Base-by-base conservation (phyloP, 2,888 invertebrate species). In the Thysanoteuthis rhombus region DNA sequence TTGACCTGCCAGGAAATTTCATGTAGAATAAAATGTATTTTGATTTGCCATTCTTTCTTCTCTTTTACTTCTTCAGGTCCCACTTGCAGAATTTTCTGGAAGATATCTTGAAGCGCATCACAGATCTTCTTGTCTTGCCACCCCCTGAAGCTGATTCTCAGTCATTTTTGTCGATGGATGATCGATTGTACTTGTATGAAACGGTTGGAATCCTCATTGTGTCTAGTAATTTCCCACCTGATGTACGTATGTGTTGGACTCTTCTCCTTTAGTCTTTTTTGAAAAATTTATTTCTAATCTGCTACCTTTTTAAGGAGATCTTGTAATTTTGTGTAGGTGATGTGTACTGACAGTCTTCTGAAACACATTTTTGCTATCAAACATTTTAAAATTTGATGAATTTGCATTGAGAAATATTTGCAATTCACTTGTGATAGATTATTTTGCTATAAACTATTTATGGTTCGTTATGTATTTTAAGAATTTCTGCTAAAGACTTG, bases 111-210 rank as follows among this genome's bases (percentile, higher is more conserved):
- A 97, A 96, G 93, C 96, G 97, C 47, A 96, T 98, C 93, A 97
- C 97, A 93, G 97, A 97, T 93, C 96, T 98, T n/a, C 95, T 98
- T 92, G 96, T 97, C 3, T 96, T 97, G 40, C 97, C 97, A 94
- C 96, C 97, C 6, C 97, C 97, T 36, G 96, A 97, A 89, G 97
- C 97, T 94, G 96, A 96, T 28, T n/a, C 45, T 28, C 95, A 96
- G 92, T 96, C 96, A 47, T 96, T 97, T 90, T 96, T 97, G 91
- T 97, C 97, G 2, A 96, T 97, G 45, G 97, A 97, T 94, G 98
- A 98, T 95, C 98, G 98, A 96, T 96, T 97, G 92, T 98, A 97
- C 95, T 96, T 98, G 75, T 98, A 97, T 95, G 98, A 98, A 97
- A 97, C 98, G 4, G 97, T 97, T 75, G 97, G 97, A 3, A 97